Percentiles rank a stretch among this genome's conserved stretches.
Evolutionary conservation across 1,140 invertebrate genomes (phyloP).

Genomic region (Varroa destructor): DNA sequence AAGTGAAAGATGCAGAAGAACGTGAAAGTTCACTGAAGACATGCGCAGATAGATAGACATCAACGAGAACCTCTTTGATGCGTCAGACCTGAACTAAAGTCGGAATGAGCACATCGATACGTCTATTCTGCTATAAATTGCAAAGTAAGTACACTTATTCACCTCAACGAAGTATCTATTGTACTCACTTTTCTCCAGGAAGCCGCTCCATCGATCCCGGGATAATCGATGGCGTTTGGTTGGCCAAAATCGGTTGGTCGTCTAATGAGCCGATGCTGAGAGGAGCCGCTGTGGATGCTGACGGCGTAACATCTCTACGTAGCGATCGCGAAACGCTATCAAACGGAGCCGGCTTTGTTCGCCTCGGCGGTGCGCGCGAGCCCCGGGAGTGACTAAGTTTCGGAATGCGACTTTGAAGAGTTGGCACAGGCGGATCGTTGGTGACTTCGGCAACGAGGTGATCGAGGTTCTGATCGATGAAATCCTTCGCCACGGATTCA

Average conservation of each 20-base stretch:
- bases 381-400: constrained; percentile 5
- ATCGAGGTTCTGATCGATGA: constrained; percentile 38
- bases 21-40: too few relatives aligned
- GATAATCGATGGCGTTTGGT: not conserved
- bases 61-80: too few relatives aligned
- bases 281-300: not conserved
- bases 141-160: too few relatives aligned
- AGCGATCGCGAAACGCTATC: constrained; percentile 11
- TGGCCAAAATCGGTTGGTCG: not conserved
- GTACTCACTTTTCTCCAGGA: constrained; percentile 20
- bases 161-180: too few relatives aligned
- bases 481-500: constrained; percentile 45
- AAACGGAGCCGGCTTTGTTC: constrained; percentile 19
- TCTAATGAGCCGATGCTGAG: not conserved
- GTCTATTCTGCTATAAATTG: too few relatives aligned
- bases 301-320: not conserved
- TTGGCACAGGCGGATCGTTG: constrained; percentile 1
- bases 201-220: not conserved
- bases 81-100: too few relatives aligned
- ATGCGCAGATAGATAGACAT: too few relatives aligned
- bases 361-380: not conserved
- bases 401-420: constrained; percentile 8
- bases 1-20: too few relatives aligned
- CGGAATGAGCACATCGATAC: too few relatives aligned
- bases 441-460: too few relatives aligned